Evolutionary conservation across 2,113 vertebrate genomes (phyloP).

Genomic region (Gambusia holbrooki): DNA sequence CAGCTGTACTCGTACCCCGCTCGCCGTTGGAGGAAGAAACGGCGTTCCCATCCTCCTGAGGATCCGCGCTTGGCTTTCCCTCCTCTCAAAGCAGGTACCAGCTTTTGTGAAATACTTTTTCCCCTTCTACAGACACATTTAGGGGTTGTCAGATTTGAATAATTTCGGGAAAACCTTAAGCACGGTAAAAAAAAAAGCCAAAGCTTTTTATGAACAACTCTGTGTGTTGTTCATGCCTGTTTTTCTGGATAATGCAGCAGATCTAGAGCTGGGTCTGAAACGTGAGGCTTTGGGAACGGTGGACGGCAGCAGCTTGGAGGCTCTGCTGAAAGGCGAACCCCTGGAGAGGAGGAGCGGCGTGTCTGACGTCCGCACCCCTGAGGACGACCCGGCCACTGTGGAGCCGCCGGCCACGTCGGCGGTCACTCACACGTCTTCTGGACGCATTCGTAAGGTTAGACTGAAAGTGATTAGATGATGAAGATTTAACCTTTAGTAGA

Average conservation of each 20-base stretch:
- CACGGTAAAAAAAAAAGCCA: not conserved
- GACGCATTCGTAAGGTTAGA: slow-evolving; percentile 86
- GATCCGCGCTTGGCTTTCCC: slow-evolving; percentile 93
- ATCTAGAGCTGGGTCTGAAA: slow-evolving; percentile 89
- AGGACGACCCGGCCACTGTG: slow-evolving; percentile 86
- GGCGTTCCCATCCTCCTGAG: slow-evolving; percentile 92
- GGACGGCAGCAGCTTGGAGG: slow-evolving; percentile 95
- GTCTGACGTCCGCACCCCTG: slow-evolving; percentile 81
- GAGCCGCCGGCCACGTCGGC: slow-evolving; percentile 85
- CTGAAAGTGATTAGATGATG: not conserved
- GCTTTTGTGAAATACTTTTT: not conserved
- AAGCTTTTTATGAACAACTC: not conserved
- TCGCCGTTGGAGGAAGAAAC: slow-evolving; percentile 95
- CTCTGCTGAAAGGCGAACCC: slow-evolving; percentile 89
- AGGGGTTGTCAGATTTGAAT: not conserved
- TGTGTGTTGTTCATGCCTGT: not conserved
- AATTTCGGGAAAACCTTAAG: fast-evolving
- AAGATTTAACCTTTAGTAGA: not conserved
- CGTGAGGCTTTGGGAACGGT: slow-evolving; percentile 87
- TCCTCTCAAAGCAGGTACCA: slow-evolving; percentile 89
- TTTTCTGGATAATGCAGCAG: slow-evolving; percentile 57
- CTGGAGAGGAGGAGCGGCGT: slow-evolving; percentile 84
- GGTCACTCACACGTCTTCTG: slow-evolving; percentile 81
- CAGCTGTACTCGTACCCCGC: slow-evolving; percentile 97
- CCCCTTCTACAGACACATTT: not conserved